Evolutionary conservation across 2,888 invertebrate genomes (phyloP).

Genomic region (Dromius quadrimaculatus): DNA sequence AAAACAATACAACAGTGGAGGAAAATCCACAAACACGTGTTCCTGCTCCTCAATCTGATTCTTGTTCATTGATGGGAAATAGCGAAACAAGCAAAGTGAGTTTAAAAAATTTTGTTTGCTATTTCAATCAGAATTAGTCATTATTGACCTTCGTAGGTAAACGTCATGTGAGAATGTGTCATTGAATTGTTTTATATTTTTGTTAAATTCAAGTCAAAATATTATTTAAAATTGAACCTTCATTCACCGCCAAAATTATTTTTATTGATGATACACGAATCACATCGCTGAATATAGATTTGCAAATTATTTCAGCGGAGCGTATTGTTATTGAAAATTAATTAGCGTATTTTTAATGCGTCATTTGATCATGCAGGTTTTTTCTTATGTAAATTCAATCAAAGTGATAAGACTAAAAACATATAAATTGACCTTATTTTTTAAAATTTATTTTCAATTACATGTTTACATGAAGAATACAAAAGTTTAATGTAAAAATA

Average conservation of each 20-base stretch:
- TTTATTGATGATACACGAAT: slow-evolving; percentile 24
- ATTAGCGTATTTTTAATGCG: neutral
- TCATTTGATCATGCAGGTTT: neutral
- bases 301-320: slow-evolving; percentile 17
- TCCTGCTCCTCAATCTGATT: neutral
- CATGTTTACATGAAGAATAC: neutral
- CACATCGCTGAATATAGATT: slow-evolving; percentile 33
- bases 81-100: neutral
- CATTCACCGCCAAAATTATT: slow-evolving; percentile 33
- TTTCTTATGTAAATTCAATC: too few species aligned
- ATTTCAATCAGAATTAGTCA: neutral
- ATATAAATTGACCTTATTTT: neutral
- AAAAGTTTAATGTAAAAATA: neutral
- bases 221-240: slow-evolving; percentile 4
- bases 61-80: too few species aligned
- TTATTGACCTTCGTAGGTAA: slow-evolving; percentile 12
- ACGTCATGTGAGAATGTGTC: neutral
- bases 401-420: too few species aligned
- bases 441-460: neutral
- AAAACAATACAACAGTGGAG: neutral
- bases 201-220: neutral
- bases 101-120: neutral
- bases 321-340: slow-evolving; percentile 4
- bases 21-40: neutral
- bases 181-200: neutral